Evolutionary conservation across 2,888 invertebrate species (phyloP).

Genomic region (Busseola fusca): DNA sequence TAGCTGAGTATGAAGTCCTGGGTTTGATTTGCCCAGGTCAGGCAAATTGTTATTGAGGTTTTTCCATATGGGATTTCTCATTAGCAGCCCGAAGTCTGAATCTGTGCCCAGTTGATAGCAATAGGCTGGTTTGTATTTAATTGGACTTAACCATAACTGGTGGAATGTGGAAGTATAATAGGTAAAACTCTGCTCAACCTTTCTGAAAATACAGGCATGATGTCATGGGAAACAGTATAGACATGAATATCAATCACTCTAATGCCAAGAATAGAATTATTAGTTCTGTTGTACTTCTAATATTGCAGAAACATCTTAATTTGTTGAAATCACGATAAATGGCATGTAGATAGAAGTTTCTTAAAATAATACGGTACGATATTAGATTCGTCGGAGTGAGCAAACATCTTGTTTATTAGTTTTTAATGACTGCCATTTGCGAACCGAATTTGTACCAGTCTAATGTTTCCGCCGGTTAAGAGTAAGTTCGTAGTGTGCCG

Average conservation of each 20-base stretch:
- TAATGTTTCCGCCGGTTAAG: slow-evolving; percentile 4
- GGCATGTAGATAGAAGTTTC: neutral
- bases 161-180: neutral
- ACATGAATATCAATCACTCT: neutral
- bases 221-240: neutral
- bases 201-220: neutral
- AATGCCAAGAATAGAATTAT: neutral
- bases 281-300: neutral
- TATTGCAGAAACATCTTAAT: neutral
- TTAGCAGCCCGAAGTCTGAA: neutral
- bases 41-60: neutral
- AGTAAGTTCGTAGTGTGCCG: neutral
- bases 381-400: neutral
- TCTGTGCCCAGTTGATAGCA: neutral
- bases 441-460: slow-evolving; percentile 6
- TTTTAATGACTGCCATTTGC: slow-evolving; percentile 26
- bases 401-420: slow-evolving; percentile 32
- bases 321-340: neutral
- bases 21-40: neutral
- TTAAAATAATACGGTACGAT: neutral
- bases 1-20: neutral
- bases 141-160: neutral
- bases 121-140: neutral
- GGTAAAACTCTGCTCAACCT: neutral
- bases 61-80: neutral